These are phyloP conservation scores for Drosophila sordidula DNA, from an alignment of 2,888 invertebrate genomes.

Conservation along the genomic window DNA sequence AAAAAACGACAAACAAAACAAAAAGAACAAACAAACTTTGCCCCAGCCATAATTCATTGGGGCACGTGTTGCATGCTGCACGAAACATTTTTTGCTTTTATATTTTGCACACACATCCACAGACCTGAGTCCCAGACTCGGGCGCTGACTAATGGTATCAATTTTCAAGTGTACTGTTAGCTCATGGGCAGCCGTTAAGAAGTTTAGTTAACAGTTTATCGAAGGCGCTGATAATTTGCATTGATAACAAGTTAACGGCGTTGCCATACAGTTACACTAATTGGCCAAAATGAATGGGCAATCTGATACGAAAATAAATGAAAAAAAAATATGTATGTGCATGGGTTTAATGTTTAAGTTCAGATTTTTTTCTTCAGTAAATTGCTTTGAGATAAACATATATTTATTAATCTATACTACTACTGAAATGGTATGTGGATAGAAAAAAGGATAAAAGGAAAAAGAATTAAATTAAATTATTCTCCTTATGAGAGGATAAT, in stretches of 20 bases:
- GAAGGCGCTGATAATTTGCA: slow-evolving; percentile 61
- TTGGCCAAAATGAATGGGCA: slow-evolving; percentile 16
- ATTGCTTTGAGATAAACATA: too few relatives aligned
- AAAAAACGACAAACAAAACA: slow-evolving; percentile 1
- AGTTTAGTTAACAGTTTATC: slow-evolving; percentile 62
- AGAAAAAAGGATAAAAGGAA: too few relatives aligned
- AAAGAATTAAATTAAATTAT: too few relatives aligned
- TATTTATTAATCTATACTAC: too few relatives aligned
- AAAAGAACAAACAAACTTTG: slow-evolving; percentile 35
- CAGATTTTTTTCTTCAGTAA: too few relatives aligned
- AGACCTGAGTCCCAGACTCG: neutral
- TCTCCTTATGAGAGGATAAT: neutral
- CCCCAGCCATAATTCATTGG: slow-evolving; percentile 65
- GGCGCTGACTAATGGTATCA: slow-evolving; percentile 67
- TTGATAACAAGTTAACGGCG: slow-evolving; percentile 57
- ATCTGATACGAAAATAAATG: slow-evolving; percentile 1
- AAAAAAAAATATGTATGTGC: neutral
- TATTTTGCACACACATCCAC: slow-evolving; percentile 6
- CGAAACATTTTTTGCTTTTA: slow-evolving; percentile 47
- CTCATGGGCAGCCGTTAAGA: slow-evolving; percentile 30
- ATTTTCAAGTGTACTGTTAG: slow-evolving; percentile 62
- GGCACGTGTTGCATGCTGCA: slow-evolving; percentile 78
- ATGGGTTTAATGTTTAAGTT: too few relatives aligned
- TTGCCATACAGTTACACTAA: slow-evolving; percentile 22
- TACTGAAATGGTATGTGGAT: too few relatives aligned